Evolutionary conservation across 1,140 invertebrate species (phyloP), one percentile per base, ranked within the genome.

Genomic region (Brachionus sp.): DNA sequence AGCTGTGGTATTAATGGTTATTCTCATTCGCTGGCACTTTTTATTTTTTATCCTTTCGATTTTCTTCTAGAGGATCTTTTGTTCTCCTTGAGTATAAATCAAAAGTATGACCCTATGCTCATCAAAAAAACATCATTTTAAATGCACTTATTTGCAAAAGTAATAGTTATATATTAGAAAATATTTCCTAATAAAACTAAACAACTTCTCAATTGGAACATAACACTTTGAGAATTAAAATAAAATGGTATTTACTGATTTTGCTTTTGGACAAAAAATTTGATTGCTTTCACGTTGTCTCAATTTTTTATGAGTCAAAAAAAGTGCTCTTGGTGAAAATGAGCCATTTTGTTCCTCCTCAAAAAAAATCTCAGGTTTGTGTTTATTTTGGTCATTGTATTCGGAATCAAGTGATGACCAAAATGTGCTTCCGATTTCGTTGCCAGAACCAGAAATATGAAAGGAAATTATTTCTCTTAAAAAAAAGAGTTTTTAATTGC

Each of bases 211-310:
- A n/a, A n/a, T n/a, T n/a, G n/a, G n/a, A n/a, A n/a, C n/a, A n/a
- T n/a, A n/a, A n/a, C n/a, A n/a, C n/a, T n/a, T n/a, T n/a, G n/a
- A n/a, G n/a, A n/a, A n/a, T n/a, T n/a, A 16, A 57, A 23, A 9
- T 57, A 57, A 19, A 16, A 23, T 29, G 19, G 13, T 16, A 33
- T 29, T 66, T 66, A 66, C 33, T 29, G 33, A 33, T 33, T 66
- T 66, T 66, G 64, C 33, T 66, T 33, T 66, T 66, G 64, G n/a
- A 13, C 33, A 66, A 66, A 66, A 37, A 66, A 66, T 66, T 33
- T 37, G 33, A 12, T 37, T 13, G 29, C 33, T 37, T 2, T 66
- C 33, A 23, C 29, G 25, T 16, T 66, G 33, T 33, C 13, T 16
- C 1, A 66, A 5, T 2, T 29, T 33, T 66, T 66, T 29, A 12